Base-by-base conservation (phyloP, 1,140 invertebrate species). In the Galendromus occidentalis region DNA sequence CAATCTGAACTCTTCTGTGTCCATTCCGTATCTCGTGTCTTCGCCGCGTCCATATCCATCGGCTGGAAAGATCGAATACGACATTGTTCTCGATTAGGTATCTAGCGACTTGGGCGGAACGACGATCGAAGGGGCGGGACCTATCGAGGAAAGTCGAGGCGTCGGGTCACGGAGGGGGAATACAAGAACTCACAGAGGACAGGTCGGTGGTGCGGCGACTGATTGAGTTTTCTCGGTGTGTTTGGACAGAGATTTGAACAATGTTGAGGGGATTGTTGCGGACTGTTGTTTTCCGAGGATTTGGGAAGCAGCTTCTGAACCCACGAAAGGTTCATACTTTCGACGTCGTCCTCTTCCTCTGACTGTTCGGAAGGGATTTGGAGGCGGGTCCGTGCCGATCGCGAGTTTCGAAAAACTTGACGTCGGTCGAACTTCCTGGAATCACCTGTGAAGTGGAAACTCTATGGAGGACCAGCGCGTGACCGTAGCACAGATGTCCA, bases 1-100 rank as follows among this genome's bases (percentile, higher is more conserved):
- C 69, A 82, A 78, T 33, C 91, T 82, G 78, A 97, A 97, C 75
- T 95, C 90, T 55, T 84, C 79, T 1, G 64, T 59, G 9, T 33
- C 33, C 51, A 59, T 59, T 17, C 51, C 51, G 14, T 33, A 59
- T 59, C 25, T 20, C 14, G 33, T 33, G 25, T 25, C 22, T 9
- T 59, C 51, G 12, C 51, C 51, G 14, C 51, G 22, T 20, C 22
- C 51, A 25, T 59, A 29, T 2, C 51, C 51, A 9, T 59, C 51
- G 14, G 51, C 51, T 59, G 20, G 9, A 39, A 39, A 39, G 4
- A 39, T 39, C 33, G 33, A 9, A 6, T 39, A 9, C 4, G 33
- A 39, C 33, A 4, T 4, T 9, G 4, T 39, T 9, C 33, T 39
- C 33, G 33, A n/a, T n/a, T n/a, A n/a, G n/a, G n/a, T n/a, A n/a